Conservation (phyloP, 2,888 invertebrate species). For the Macrophya annulata region DNA sequence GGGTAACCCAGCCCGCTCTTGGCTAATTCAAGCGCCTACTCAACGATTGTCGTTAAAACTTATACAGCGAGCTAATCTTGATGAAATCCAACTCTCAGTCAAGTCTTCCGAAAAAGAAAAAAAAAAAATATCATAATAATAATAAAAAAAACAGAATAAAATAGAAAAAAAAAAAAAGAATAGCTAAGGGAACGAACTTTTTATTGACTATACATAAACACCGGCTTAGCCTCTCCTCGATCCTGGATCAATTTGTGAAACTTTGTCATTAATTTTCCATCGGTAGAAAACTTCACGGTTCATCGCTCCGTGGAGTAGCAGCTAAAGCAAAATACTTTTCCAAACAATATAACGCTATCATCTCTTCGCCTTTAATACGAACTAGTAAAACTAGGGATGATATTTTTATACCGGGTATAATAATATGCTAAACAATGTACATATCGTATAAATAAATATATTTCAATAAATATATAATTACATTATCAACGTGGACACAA, state of each 20-base stretch:
- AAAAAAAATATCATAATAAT: background rate
- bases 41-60: constrained; percentile 53
- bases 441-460: background rate
- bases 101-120: background rate
- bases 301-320: background rate
- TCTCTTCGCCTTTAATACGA: constrained; percentile 9
- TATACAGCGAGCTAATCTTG: constrained; percentile 55
- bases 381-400: background rate
- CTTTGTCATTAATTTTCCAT: constrained; percentile 53
- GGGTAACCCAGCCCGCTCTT: constrained; percentile 11
- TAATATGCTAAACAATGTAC: background rate
- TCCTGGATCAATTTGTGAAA: constrained; percentile 49
- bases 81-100: constrained; percentile 50
- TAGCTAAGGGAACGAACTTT: constrained; percentile 48
- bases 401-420: background rate
- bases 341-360: background rate
- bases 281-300: constrained; percentile 1
- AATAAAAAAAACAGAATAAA: background rate
- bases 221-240: constrained; percentile 51
- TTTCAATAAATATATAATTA: constrained; percentile 18
- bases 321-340: background rate
- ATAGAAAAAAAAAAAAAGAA: background rate
- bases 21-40: constrained; percentile 42
- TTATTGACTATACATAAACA: constrained; percentile 59
- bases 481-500: constrained; percentile 23